Conservation (phyloP, 2,888 invertebrate genomes). For the Plebejus melissa region DNA sequence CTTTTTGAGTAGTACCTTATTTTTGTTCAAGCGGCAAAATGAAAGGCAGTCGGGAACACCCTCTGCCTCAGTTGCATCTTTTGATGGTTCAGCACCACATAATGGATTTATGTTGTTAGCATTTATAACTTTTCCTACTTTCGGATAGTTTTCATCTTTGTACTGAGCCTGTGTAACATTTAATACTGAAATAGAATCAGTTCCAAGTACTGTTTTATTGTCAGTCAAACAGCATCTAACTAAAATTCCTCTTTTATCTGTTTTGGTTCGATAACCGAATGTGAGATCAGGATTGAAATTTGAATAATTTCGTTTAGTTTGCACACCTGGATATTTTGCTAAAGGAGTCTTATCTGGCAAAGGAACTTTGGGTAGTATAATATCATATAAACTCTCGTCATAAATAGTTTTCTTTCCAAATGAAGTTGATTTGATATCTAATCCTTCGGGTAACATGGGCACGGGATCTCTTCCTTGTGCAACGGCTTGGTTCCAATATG, state of each 20-base stretch:
- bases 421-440: conserved; percentile 50
- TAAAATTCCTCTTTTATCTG: conserved; percentile 69
- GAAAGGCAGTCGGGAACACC: conserved; percentile 67
- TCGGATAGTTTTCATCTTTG: conserved; percentile 51
- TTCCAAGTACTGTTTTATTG: conserved; percentile 56
- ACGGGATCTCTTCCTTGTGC: conserved; percentile 52
- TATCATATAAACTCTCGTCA: conserved; percentile 57
- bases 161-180: conserved; percentile 65
- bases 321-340: conserved; percentile 48
- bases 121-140: conserved; percentile 59
- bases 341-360: conserved; percentile 52
- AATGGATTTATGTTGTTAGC: conserved; percentile 66
- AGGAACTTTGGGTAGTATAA: conserved; percentile 61
- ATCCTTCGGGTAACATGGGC: conserved; percentile 64
- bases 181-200: conserved; percentile 49
- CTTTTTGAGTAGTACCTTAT: conserved; percentile 57
- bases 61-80: conserved; percentile 60
- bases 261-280: conserved; percentile 62
- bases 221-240: conserved; percentile 67
- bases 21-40: conserved; percentile 53
- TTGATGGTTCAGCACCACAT: conserved; percentile 69
- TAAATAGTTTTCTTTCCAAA: conserved; percentile 54
- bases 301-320: conserved; percentile 55
- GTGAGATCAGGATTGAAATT: conserved; percentile 61
- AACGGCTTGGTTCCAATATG: conserved; percentile 61